Evolutionary conservation across 2,888 invertebrate species (phyloP).

Genomic region (Fragum fragum): DNA sequence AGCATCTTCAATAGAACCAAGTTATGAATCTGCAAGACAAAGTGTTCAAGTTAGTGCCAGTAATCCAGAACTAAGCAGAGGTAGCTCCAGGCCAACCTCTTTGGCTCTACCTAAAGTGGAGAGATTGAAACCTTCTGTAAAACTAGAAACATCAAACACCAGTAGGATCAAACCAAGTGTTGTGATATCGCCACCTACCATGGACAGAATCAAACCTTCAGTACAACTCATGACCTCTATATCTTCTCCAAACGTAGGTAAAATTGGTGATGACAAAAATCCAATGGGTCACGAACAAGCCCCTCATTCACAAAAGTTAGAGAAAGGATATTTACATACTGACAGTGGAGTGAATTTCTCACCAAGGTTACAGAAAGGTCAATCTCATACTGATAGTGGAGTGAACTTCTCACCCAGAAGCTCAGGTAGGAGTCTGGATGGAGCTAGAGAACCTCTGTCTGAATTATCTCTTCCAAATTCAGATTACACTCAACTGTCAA

Average conservation of each 20-base stretch:
- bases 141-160: conserved; percentile 14
- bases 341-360: conserved; percentile 15
- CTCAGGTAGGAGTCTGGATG: conserved; percentile 40
- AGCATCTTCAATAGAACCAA: conserved; percentile 35
- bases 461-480: conserved; percentile 34
- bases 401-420: conserved; percentile 8
- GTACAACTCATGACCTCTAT: conserved; percentile 6
- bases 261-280: conserved; percentile 4
- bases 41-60: not conserved
- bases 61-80: not conserved
- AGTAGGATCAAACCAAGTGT: conserved; percentile 26
- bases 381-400: conserved; percentile 26
- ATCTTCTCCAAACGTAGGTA: conserved; percentile 15
- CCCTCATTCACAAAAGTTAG: not conserved
- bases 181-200: conserved; percentile 25
- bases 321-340: conserved; percentile 18
- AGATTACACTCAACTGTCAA: conserved; percentile 53
- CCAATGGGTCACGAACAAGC: not conserved
- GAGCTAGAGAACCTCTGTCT: conserved; percentile 34
- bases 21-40: conserved; percentile 46
- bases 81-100: not conserved
- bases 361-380: conserved; percentile 16
- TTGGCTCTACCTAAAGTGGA: conserved; percentile 23
- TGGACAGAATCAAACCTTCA: conserved; percentile 32
- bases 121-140: not conserved